phyloP scores from a whole-genome alignment of 1,140 invertebrate genomes.

The Drosophila pseudoananassae region DNA sequence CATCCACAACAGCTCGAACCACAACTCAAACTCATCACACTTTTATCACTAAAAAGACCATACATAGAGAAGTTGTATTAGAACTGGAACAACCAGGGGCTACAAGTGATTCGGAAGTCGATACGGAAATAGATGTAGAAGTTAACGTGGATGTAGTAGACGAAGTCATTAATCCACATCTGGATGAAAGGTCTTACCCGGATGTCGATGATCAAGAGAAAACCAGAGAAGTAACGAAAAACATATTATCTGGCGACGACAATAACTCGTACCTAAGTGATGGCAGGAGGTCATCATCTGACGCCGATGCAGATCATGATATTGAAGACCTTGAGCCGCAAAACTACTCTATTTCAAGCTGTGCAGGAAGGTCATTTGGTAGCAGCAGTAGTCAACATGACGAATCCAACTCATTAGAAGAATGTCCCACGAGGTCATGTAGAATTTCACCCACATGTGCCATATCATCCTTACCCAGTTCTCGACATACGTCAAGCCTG shows the following conservation, averaged over 20 bases:
- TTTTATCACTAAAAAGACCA: constrained; percentile 84
- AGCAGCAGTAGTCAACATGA: constrained; percentile 60
- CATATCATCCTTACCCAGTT: background rate
- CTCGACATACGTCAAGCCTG: background rate
- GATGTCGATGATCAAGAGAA: constrained; percentile 4
- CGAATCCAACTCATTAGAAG: constrained; percentile 64
- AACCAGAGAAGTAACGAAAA: constrained; percentile 10
- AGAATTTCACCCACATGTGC: background rate
- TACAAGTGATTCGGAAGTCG: constrained; percentile 37
- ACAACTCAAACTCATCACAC: constrained; percentile 81
- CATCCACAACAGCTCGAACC: constrained; percentile 19
- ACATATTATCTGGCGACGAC: constrained; percentile 41
- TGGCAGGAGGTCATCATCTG: constrained; percentile 36
- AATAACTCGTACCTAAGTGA: constrained; percentile 67
- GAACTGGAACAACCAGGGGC: constrained; percentile 40
- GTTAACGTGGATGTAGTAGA: constrained; percentile 38
- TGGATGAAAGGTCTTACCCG: background rate
- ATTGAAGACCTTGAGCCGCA: constrained; percentile 40
- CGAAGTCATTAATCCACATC: constrained; percentile 11
- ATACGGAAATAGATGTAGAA: constrained; percentile 51
- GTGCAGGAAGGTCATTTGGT: constrained; percentile 33
- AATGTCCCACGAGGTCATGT: constrained; percentile 23
- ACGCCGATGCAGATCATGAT: constrained; percentile 42
- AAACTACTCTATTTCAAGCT: constrained; percentile 23
- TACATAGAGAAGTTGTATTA: constrained; percentile 59